Base-by-base conservation (phyloP, 2,113 vertebrate genomes). In the Alosa alosa region DNA sequence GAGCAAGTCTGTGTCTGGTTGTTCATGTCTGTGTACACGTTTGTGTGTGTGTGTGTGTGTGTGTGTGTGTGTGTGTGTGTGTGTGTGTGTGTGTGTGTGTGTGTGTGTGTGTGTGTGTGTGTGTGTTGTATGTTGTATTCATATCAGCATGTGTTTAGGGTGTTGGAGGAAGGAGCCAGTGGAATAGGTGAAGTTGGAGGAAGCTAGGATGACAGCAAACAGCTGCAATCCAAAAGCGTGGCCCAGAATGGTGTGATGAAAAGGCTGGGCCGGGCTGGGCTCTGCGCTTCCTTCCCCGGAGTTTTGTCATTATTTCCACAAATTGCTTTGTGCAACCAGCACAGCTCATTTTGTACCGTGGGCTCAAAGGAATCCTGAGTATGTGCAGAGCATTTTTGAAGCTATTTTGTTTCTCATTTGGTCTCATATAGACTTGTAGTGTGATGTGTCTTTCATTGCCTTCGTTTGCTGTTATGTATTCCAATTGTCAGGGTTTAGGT, bases 221-320 rank as follows among this genome's bases (percentile, higher is more conserved):
- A 72, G 64, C 64, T 72, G 64, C 64, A 36, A 36, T 25, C 64
- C 64, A 72, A 72, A 31, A 72, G 64, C 11, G 9, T 31, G 64
- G 64, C 64, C 25, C 25, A 36, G 25, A 72, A 72, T 25, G 64
- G 64, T 72, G 13, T 31, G 64, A 72, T 72, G 25, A 72, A 72
- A 72, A 72, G 91, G 88, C 68, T 87, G 78, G 86, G 88, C 84
- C 82, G 84, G 91, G 88, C 84, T 83, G 84, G 91, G 83, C 86
- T 89, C 89, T 86, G 84, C 25, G 31, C 25, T 72, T 36, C 64
- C 9, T 72, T 72, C 64, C 64, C 64, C 25, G 64, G 64, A 72
- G 64, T 72, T 72, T 72, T 72, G 64, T 36, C 64, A 72, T 72
- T 36, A 72, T 72, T 72, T 72, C 31, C 64, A 36, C 64, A 72